These are phyloP conservation scores for Hestina assimilis DNA, from an alignment of 1,140 invertebrate species.

Conservation along the genomic window DNA sequence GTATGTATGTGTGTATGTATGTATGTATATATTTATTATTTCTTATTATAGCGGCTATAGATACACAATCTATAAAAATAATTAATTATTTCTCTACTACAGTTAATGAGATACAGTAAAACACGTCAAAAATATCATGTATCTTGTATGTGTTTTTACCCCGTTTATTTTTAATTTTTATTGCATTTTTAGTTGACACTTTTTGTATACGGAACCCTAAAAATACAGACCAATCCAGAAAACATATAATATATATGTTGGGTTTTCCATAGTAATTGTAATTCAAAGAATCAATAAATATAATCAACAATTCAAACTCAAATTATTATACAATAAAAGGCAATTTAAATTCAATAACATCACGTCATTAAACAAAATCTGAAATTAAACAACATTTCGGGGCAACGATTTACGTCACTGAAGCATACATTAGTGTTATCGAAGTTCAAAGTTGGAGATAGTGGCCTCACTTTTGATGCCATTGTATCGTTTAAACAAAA, in stretches of 20 bases:
- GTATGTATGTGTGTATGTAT: neutral
- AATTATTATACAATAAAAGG: neutral
- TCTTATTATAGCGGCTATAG: neutral
- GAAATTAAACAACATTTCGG: slow-evolving; percentile 9
- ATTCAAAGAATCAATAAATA: no score
- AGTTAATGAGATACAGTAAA: no score
- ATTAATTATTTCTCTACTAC: no score
- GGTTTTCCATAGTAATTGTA: no score
- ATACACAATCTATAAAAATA: neutral
- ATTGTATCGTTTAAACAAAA: slow-evolving; percentile 32
- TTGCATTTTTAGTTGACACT: no score
- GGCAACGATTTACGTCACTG: slow-evolving; percentile 20
- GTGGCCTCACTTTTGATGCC: slow-evolving; percentile 24
- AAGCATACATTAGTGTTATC: slow-evolving; percentile 30
- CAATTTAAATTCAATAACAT: slow-evolving; percentile 2
- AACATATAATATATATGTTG: no score
- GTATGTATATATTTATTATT: neutral
- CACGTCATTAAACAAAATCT: slow-evolving; percentile 7
- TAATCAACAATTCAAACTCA: no score
- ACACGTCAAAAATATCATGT: no score
- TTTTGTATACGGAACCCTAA: no score
- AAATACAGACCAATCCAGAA: no score
- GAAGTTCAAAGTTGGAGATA: slow-evolving; percentile 37
- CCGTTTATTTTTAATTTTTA: no score
- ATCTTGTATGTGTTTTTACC: no score